Evolutionary conservation across 2,797 vertebrate species (phyloP).

Genomic region (Podargus strigoides): DNA sequence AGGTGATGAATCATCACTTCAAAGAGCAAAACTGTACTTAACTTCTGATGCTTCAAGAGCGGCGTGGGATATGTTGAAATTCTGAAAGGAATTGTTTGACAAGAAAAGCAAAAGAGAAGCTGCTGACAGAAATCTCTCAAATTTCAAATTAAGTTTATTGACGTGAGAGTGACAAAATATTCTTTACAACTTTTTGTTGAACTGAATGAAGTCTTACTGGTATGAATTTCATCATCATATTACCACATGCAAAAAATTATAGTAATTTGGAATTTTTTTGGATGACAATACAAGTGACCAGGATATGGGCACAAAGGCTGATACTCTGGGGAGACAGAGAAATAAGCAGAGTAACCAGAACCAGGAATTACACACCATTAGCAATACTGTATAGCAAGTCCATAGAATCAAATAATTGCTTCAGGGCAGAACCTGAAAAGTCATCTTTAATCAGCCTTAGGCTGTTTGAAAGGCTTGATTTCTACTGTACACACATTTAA

Average conservation of each 20-base stretch:
- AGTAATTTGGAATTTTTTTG: background rate
- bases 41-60: background rate
- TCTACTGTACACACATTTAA: background rate
- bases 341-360: background rate
- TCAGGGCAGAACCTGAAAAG: background rate
- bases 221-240: background rate
- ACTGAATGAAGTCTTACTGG: no score
- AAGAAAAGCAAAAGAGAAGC: background rate
- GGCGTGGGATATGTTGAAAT: background rate
- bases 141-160: background rate
- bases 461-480: background rate
- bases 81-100: background rate
- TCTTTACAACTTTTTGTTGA: no score
- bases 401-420: background rate
- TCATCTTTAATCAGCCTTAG: background rate
- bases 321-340: background rate
- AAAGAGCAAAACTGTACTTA: background rate
- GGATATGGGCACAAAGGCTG: background rate
- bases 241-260: background rate
- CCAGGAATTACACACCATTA: background rate
- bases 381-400: background rate
- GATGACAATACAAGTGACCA: background rate
- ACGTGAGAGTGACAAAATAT: no score
- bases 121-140: background rate
- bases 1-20: background rate